Base-by-base conservation (phyloP, 2,888 invertebrate species). In the Ichneumoninae sp. region DNA sequence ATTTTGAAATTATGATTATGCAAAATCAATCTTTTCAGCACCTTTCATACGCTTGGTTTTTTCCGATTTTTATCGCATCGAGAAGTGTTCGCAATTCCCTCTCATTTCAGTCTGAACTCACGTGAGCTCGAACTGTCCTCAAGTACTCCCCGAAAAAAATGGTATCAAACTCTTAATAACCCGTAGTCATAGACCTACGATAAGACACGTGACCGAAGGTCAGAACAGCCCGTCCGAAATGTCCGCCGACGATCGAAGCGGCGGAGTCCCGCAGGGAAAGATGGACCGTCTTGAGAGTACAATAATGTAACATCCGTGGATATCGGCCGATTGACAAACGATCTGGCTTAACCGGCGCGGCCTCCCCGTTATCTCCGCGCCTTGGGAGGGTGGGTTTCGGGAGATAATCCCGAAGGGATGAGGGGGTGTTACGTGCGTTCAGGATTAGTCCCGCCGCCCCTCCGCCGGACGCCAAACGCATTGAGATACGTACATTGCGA, bases 401-500 rank as follows among this genome's bases (percentile, higher is more conserved):
- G 86, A 87, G 84, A 89, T 91, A 90, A 92, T 92, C 90, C 87
- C 82, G 86, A 77, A 80, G 88, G 88, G 88, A 90, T 87, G 88
- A 88, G 87, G 89, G 72, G 86, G 76, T 86, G 83, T 86, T 86
- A 86, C 85, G 86, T 72, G 71, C 72, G 74, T 77, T 77, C 71
- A 54, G 77, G 80, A 84, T 84, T 84, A 83, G 3, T 10, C 16
- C 44, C 82, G 86, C 30, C 30, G 30, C 81, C 78, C 85, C 80
- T 76, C 71, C 60, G 86, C 81, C 71, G 44, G 44, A 44, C 44
- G 4, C 13, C 80, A 79, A 84, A 80, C 80, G 62, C 66, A 26
- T 80, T 66, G 66, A 71, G 72, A 75, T 86, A 83, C 87, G 84
- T 85, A 78, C 65, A 33, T 19, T 13, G 68, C 36, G 44, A 44